These are phyloP conservation scores for Eugnorisma glareosa DNA, from an alignment of 2,888 invertebrate species.

Conservation along the genomic window DNA sequence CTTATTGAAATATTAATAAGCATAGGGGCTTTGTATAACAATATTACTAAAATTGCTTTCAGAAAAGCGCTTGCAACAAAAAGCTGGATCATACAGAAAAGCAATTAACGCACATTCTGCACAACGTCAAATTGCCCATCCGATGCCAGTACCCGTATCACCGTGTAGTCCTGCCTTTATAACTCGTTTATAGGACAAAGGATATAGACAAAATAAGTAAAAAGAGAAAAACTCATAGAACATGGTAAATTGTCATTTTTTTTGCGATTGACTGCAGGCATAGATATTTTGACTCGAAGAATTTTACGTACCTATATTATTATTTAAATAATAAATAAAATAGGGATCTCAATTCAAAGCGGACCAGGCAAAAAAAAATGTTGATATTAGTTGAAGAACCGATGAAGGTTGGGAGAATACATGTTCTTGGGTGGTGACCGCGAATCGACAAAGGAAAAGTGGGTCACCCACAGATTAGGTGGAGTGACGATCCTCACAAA, in stretches of 20 bases:
- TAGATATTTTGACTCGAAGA: conserved; percentile 3
- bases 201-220: conserved; percentile 19
- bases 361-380: neutral
- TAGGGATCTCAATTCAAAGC: neutral
- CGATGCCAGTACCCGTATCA: neutral
- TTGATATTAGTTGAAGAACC: neutral
- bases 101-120: conserved; percentile 35
- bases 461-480: neutral
- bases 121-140: neutral
- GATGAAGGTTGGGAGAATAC: neutral
- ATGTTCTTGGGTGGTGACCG: neutral
- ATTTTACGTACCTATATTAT: too few species aligned
- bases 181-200: conserved; percentile 45
- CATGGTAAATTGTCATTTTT: conserved; percentile 3
- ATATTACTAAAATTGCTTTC: conserved; percentile 24
- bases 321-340: neutral
- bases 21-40: conserved; percentile 7
- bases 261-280: conserved; percentile 6
- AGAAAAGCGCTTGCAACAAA: conserved; percentile 12
- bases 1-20: conserved; percentile 33
- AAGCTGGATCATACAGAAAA: conserved; percentile 31
- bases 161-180: conserved; percentile 31
- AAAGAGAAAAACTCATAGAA: conserved; percentile 19
- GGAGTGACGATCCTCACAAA: neutral
- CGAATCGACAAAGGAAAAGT: neutral